These are phyloP conservation scores for Sialia sialis DNA, from an alignment of 2,113 vertebrate species.

Conservation along the genomic window DNA sequence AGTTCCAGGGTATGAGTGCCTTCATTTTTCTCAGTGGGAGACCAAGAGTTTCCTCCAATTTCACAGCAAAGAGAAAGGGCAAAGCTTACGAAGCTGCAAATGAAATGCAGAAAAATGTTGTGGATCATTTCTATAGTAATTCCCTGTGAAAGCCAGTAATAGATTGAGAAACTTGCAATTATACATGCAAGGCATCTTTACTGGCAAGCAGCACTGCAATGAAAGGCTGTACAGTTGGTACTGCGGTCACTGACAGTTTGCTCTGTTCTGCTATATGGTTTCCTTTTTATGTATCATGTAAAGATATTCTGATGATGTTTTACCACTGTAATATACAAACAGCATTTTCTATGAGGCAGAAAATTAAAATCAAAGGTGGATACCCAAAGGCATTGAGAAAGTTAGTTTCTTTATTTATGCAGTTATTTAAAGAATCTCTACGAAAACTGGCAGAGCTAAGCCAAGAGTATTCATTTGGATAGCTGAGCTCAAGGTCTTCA, in stretches of 20 bases:
- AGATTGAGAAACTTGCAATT: slow-evolving; percentile 28
- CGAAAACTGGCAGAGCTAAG: neutral
- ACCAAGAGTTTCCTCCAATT: neutral
- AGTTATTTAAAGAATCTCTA: slow-evolving; percentile 46
- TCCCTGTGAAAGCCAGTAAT: slow-evolving; percentile 18
- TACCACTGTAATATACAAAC: slow-evolving; percentile 22
- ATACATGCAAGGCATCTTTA: neutral
- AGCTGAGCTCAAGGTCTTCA: neutral
- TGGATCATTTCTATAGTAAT: neutral
- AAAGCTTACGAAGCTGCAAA: neutral
- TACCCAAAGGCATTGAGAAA: slow-evolving; percentile 60
- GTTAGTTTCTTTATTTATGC: slow-evolving; percentile 41
- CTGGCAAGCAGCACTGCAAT: neutral
- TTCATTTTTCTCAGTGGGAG: neutral
- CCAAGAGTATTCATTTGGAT: neutral
- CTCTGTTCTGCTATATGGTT: slow-evolving; percentile 26
- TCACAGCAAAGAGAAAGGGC: neutral
- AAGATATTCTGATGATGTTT: slow-evolving; percentile 35
- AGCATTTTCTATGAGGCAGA: slow-evolving; percentile 38
- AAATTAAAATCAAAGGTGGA: slow-evolving; percentile 51
- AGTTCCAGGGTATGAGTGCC: neutral
- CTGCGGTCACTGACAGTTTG: slow-evolving; percentile 1
- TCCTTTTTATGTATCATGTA: neutral
- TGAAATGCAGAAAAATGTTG: neutral
- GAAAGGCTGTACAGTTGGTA: slow-evolving; percentile 32